These are phyloP conservation scores for Pristionchus mayeri DNA, from an alignment of 2,888 invertebrate genomes.

Conservation along the genomic window DNA sequence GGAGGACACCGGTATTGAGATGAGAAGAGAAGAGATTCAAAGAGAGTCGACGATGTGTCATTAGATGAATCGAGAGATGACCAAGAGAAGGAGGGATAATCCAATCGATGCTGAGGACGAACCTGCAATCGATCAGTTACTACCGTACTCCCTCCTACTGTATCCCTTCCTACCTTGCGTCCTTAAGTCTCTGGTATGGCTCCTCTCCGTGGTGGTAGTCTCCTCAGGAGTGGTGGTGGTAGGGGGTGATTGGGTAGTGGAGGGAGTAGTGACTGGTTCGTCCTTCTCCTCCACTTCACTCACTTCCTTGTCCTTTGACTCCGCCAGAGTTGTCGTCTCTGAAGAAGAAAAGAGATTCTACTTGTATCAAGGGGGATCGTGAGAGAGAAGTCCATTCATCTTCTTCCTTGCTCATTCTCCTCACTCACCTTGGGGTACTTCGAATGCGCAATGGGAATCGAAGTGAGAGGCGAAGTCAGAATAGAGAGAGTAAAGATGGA, in stretches of 20 bases:
- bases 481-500: conserved; percentile 66
- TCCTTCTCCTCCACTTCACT: conserved; percentile 32
- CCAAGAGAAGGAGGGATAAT: not conserved
- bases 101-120: not conserved
- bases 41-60: not conserved
- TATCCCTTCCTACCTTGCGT: conserved; percentile 7
- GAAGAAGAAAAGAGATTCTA: not conserved
- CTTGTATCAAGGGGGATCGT: not conserved
- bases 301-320: not conserved
- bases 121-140: not conserved
- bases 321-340: not conserved
- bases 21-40: conserved; percentile 35
- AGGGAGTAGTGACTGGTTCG: conserved; percentile 12
- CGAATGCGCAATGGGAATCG: conserved; percentile 38
- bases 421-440: conserved; percentile 20
- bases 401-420: too few species aligned
- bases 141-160: not conserved
- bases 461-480: conserved; percentile 41
- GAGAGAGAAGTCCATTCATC: too few species aligned
- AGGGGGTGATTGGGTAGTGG: not conserved
- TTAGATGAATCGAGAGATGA: conserved; percentile 25
- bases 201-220: conserved; percentile 35
- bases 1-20: conserved; percentile 29
- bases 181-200: conserved; percentile 36
- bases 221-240: conserved; percentile 23